Percentiles rank a stretch among this genome's conserved stretches.
Conservation (phyloP, 2,888 invertebrate species). For the Cataglyphis rosenhaueri region DNA sequence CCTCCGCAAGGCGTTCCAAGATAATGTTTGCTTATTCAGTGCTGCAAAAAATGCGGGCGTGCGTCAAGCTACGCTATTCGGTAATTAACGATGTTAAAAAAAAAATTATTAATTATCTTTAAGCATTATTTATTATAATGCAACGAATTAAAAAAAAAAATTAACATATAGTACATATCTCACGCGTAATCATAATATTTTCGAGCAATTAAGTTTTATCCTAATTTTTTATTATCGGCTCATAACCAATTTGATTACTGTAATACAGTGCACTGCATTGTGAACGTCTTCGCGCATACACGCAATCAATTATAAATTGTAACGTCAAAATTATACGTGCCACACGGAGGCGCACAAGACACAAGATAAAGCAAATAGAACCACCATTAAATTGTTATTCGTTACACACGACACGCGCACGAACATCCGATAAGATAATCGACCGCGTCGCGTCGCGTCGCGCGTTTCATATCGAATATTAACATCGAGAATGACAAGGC, state of each 20-base stretch:
- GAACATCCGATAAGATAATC: conserved; percentile 52
- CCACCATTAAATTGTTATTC: conserved; percentile 12
- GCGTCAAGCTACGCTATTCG: not conserved
- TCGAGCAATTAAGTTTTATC: not conserved
- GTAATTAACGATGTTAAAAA: not conserved
- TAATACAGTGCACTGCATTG: not conserved
- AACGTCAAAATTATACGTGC: conserved; percentile 5
- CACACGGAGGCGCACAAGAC: not conserved
- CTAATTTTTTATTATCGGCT: not conserved
- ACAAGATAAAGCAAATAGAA: conserved; percentile 12
- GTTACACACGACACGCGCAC: conserved; percentile 26
- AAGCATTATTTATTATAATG: not conserved
- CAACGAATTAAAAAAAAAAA: not conserved
- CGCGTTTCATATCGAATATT: conserved; percentile 19
- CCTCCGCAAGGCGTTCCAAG: conserved; percentile 49
- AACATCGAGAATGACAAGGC: conserved; percentile 40
- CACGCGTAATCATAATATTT: too few relatives aligned
- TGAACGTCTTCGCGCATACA: not conserved
- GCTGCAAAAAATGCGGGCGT: conserved; percentile 33
- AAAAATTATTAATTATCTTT: not conserved
- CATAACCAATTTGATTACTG: not conserved
- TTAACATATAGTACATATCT: not conserved
- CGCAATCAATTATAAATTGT: not conserved
- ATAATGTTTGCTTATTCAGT: conserved; percentile 67
- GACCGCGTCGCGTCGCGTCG: conserved; percentile 19